Evolutionary conservation across 2,113 vertebrate species (phyloP), one percentile per base, ranked within the genome.

Genomic region (Notarius lentiginosus): DNA sequence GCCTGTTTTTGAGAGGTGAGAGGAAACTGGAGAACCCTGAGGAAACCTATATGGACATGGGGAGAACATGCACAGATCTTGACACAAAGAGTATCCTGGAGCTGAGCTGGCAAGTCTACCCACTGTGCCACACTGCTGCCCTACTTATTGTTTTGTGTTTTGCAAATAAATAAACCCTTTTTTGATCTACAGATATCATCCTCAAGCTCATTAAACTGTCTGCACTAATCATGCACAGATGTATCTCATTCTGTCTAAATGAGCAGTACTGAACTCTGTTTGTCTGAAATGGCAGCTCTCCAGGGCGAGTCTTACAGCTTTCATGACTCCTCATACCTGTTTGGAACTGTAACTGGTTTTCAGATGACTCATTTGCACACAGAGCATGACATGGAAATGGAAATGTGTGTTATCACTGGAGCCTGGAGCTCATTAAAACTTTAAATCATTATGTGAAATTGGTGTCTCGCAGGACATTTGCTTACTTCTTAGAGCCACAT

Each of bases 381-480:
- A 51, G 22, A 30, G 55, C 79, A 60, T 58, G 66, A 47, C 66
- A 86, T 73, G 79, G 82, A 88, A 30, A 70, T 81, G 87, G 11
- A 73, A 87, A 80, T 89, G 79, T 51, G 17, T 2, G 47, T 86
- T 66, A 63, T 83, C 22, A 7, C 77, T 81, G 34, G 53, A 81
- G 65, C 77, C 72, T 47, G 6, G 79, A 58, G 82, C 83, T 65
- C 81, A 86, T 88, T 86, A 90, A 89, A 88, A 88, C 79, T 90
- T 86, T 76, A 85, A 80, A 18, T 89, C 53, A 89, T 80, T 63
- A 83, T 55, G 55, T 87, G 84, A 84, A 53, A 84, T 88, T 73
- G 89, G 63, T 47, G 86, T 87, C 84, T 79, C 72, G 63, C 73
- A 86, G 34, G 51, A 86, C 24, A 11, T 63, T 14, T 55, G 79